Conservation (phyloP, 2,113 vertebrate species). For the Paradoxurus hermaphroditus region DNA sequence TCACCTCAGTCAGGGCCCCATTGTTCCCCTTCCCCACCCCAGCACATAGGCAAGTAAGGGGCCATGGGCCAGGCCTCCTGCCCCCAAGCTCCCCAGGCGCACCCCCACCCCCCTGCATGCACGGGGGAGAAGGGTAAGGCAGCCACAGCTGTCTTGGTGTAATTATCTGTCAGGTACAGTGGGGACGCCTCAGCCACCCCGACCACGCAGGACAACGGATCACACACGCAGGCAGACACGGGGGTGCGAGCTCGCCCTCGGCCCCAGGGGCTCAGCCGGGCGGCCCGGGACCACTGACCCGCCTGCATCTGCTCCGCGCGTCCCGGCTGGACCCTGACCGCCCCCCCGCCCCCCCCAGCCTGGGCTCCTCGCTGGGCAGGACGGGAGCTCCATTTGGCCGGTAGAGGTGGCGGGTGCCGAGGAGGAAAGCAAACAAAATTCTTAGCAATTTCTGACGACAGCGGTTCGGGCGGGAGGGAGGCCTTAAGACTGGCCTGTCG, state of each 20-base stretch:
- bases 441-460: neutral
- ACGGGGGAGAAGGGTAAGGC: neutral
- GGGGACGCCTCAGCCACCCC: neutral
- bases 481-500: neutral
- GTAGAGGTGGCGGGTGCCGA: neutral
- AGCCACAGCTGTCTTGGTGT: conserved; percentile 36
- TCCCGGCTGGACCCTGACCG: neutral
- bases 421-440: neutral
- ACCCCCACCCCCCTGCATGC: too few relatives aligned
- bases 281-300: neutral
- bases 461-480: neutral
- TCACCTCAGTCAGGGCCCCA: neutral
- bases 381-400: neutral
- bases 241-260: fast-evolving
- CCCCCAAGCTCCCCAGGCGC: neutral
- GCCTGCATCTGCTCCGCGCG: neutral
- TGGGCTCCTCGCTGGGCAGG: neutral
- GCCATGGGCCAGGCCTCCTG: neutral
- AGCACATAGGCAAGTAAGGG: neutral
- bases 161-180: conserved; percentile 61
- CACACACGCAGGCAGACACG: neutral
- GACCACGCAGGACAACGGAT: conserved; percentile 33
- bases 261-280: neutral
- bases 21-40: fast-evolving
- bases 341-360: neutral